A percentile compares a stretch with the other conserved stretches of the same genome.
These are phyloP conservation scores for Etheostoma nigrum DNA, from an alignment of 2,797 vertebrate species.

Conservation along the genomic window DNA sequence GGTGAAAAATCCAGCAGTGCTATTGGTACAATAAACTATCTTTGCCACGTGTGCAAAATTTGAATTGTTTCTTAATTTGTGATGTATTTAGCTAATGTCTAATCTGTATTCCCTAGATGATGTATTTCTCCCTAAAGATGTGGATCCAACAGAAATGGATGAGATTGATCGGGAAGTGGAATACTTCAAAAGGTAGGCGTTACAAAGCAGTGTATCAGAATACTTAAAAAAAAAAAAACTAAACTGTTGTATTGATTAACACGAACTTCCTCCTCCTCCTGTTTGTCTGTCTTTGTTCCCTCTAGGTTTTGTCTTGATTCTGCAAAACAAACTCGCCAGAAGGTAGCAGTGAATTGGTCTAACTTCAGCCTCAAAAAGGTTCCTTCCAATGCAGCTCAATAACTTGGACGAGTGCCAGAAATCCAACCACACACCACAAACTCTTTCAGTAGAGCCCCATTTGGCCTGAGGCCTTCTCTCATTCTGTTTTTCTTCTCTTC, in stretches of 20 bases:
- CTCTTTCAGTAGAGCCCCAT: slow-evolving; percentile 75
- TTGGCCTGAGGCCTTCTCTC: slow-evolving; percentile 81
- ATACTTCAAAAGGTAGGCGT: slow-evolving; percentile 94
- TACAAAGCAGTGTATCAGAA: not conserved
- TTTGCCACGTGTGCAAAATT: not conserved
- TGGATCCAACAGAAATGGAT: slow-evolving; percentile 96
- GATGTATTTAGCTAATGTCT: slow-evolving; percentile 26
- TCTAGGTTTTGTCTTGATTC: slow-evolving; percentile 98
- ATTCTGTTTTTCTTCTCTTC: slow-evolving; percentile 79
- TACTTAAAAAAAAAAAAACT: not conserved
- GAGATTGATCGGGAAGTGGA: slow-evolving; percentile 99
- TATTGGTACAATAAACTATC: slow-evolving; percentile 85
- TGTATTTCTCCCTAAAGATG: slow-evolving; percentile 99
- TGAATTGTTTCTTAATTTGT: not conserved
- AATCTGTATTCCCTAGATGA: slow-evolving; percentile 87
- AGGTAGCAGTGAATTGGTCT: slow-evolving; percentile 99
- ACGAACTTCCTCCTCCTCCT: not conserved
- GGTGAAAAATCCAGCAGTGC: slow-evolving; percentile 90
- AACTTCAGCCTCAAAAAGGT: slow-evolving; percentile 99
- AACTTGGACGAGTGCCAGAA: slow-evolving; percentile 79
- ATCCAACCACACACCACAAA: slow-evolving; percentile 69
- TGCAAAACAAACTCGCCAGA: slow-evolving; percentile 98
- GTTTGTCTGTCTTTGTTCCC: slow-evolving; percentile 23
- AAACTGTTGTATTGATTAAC: not conserved
- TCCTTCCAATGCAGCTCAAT: slow-evolving; percentile 95